phyloP scores from a whole-genome alignment of 2,888 invertebrate species.

The Alcis repandata region DNA sequence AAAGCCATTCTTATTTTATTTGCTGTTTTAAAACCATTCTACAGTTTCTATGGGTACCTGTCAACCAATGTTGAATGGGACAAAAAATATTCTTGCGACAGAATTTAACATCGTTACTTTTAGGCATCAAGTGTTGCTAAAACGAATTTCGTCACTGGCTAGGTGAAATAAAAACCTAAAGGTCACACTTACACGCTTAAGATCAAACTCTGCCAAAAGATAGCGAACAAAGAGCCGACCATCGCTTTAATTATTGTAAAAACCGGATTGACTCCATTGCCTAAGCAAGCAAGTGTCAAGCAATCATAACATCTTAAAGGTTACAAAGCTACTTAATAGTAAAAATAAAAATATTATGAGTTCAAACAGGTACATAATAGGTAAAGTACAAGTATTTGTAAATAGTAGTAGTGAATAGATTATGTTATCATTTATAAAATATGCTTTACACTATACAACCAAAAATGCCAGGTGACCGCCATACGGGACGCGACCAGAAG shows the following conservation, averaged over 20 bases:
- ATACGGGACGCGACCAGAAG: too few species aligned
- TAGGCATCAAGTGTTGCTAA: conserved; percentile 2
- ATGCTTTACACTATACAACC: too few species aligned
- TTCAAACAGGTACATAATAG: not conserved
- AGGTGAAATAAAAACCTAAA: conserved; percentile 21
- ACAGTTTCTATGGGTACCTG: not conserved
- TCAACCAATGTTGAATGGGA: not conserved
- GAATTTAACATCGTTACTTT: not conserved
- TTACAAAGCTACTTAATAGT: conserved; percentile 5
- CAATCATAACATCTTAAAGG: conserved; percentile 21
- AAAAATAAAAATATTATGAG: not conserved
- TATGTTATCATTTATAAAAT: too few species aligned
- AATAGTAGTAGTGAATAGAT: too few species aligned
- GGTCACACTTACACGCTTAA: conserved; percentile 14
- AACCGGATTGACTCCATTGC: conserved; percentile 23
- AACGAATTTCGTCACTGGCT: conserved; percentile 16
- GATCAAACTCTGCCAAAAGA: conserved; percentile 5
- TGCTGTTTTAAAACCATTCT: too few species aligned
- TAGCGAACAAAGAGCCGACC: conserved; percentile 17
- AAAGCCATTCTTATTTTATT: too few species aligned
- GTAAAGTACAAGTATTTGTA: not conserved
- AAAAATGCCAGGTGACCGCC: too few species aligned
- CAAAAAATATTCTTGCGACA: not conserved
- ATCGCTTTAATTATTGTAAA: conserved; percentile 28
- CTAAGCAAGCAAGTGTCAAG: conserved; percentile 33